phyloP scores from a whole-genome alignment of 2,113 vertebrate species.

The Nannobrachium achirus region DNA sequence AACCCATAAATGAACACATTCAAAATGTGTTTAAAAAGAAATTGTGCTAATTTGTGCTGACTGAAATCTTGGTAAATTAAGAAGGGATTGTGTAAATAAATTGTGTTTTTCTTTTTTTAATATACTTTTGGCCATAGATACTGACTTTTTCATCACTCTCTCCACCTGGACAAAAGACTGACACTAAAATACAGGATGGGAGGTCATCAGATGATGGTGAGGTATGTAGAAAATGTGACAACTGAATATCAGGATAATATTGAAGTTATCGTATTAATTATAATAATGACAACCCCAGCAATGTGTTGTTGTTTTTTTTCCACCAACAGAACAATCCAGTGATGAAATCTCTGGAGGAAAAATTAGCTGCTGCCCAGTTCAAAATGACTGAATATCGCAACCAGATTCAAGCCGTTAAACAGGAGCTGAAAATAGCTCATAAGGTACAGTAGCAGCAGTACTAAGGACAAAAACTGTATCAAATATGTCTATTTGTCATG shows the following conservation, averaged over 20 bases:
- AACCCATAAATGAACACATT: not conserved
- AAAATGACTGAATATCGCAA: slow-evolving; percentile 90
- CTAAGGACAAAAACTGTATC: not conserved
- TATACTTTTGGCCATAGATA: slow-evolving; percentile 67
- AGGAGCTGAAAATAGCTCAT: slow-evolving; percentile 89
- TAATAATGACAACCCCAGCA: not conserved
- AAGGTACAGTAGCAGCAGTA: slow-evolving; percentile 81
- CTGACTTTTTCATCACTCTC: slow-evolving; percentile 64
- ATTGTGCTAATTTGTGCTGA: not conserved
- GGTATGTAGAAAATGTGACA: slow-evolving; percentile 44
- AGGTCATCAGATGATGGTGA: slow-evolving; percentile 56
- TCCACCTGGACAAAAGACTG: slow-evolving; percentile 50
- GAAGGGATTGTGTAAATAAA: not conserved
- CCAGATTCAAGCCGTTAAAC: slow-evolving; percentile 86
- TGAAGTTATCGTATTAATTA: not conserved
- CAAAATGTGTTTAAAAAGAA: not conserved
- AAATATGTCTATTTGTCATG: not conserved
- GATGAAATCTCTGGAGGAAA: slow-evolving; percentile 88
- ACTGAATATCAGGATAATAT: not conserved
- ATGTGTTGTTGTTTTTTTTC: slow-evolving; percentile 14
- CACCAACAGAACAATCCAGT: slow-evolving; percentile 77
- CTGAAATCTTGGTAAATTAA: no score
- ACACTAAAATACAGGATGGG: slow-evolving; percentile 53
- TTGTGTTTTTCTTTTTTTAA: not conserved
- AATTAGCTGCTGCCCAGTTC: slow-evolving; percentile 81